Percentiles rank a stretch among this genome's conserved stretches.
phyloP scores from a whole-genome alignment of 2,113 vertebrate species.

The Megaceryle torquata region DNA sequence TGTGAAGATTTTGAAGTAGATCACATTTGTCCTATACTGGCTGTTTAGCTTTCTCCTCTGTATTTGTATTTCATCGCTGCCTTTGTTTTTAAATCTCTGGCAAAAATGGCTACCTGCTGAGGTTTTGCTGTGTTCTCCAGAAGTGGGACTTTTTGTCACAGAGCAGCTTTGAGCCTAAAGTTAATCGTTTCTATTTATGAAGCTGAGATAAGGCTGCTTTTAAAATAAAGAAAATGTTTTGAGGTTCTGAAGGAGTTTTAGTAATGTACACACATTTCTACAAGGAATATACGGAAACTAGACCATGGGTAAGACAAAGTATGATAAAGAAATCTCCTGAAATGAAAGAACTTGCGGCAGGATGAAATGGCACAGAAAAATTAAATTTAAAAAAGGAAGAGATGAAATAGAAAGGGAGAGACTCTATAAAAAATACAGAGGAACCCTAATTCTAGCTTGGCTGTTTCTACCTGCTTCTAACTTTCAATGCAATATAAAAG shows the following conservation, averaged over 20 bases:
- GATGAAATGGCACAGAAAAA: neutral
- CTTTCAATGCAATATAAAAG: neutral
- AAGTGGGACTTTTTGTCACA: neutral
- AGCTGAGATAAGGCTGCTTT: neutral
- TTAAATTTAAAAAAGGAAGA: neutral
- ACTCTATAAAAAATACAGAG: neutral
- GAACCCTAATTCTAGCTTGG: neutral
- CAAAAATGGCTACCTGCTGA: neutral
- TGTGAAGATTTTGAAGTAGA: neutral
- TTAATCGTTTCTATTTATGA: neutral
- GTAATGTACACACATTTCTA: neutral
- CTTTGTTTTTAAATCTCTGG: neutral
- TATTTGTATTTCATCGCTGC: neutral
- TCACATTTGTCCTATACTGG: neutral
- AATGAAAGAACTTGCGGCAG: neutral
- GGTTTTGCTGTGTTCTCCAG: neutral
- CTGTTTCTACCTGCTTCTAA: neutral
- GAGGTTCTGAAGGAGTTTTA: neutral
- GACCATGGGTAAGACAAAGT: neutral
- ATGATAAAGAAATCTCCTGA: neutral
- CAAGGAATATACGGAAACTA: neutral
- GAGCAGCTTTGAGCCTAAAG: neutral
- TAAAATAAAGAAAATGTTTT: neutral
- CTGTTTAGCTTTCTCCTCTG: neutral
- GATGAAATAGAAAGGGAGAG: neutral